phyloP scores from a whole-genome alignment of 2,888 invertebrate genomes.

The Alentia gelatinosa region DNA sequence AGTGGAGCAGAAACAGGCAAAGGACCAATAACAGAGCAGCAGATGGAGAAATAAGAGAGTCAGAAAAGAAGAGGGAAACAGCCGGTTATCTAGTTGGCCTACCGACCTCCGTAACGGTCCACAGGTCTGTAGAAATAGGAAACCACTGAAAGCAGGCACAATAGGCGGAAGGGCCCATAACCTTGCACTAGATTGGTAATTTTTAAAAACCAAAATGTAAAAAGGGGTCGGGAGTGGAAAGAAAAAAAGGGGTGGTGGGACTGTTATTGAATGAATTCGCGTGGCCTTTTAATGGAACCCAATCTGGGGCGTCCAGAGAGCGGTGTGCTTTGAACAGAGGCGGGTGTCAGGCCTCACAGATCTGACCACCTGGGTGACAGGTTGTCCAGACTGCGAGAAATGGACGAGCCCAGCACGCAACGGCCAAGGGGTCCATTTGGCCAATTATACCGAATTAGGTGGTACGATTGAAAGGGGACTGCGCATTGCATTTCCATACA shows the following conservation, averaged over 20 bases:
- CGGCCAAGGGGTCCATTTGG: no score
- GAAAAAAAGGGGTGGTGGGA: background rate
- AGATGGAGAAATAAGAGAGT: background rate
- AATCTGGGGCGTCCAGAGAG: background rate
- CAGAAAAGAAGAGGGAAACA: background rate
- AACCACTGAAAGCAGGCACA: background rate
- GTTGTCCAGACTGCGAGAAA: background rate
- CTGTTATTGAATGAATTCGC: background rate
- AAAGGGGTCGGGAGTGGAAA: background rate
- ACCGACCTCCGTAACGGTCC: background rate
- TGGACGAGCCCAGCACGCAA: background rate
- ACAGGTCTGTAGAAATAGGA: background rate
- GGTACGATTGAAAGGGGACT: no score
- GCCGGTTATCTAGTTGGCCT: background rate
- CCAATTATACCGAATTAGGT: no score
- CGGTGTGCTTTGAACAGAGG: background rate
- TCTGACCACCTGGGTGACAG: background rate
- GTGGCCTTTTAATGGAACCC: background rate
- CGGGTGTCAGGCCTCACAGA: background rate
- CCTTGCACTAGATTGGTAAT: no score
- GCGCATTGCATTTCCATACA: no score
- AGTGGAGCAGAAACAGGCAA: background rate
- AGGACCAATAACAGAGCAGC: background rate
- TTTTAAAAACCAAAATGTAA: no score
- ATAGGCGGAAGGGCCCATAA: no score